phyloP scores from a whole-genome alignment of 2,113 vertebrate species.

The Calidris pygmaea region DNA sequence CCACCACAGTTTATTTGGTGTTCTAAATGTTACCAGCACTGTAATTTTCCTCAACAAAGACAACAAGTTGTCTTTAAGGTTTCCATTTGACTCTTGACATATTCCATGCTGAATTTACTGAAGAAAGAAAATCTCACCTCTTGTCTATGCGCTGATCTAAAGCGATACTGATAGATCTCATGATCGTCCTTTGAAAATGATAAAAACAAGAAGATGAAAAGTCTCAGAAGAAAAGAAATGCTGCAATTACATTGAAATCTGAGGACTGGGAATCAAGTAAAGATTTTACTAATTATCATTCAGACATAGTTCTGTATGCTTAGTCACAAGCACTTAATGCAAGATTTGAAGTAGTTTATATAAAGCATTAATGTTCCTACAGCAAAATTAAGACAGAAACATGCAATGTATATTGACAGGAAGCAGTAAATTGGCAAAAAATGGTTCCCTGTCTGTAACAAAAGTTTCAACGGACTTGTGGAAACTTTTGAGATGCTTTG shows the following conservation, averaged over 20 bases:
- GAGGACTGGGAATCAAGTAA: not conserved
- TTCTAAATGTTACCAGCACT: not conserved
- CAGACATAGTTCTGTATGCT: not conserved
- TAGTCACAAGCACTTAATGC: not conserved
- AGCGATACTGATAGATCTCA: conserved; percentile 52
- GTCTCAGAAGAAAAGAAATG: not conserved
- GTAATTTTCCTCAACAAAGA: not conserved
- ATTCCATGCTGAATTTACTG: not conserved
- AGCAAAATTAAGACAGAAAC: not conserved
- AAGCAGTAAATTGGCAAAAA: not conserved
- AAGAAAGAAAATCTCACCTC: conserved; percentile 44
- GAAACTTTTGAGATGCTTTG: not conserved
- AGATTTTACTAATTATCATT: not conserved
- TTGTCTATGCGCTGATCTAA: conserved; percentile 19
- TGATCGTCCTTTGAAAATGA: conserved; percentile 15
- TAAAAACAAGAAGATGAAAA: not conserved
- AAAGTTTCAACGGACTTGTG: not conserved
- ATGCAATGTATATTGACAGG: not conserved
- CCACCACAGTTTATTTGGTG: rapidly evolving
- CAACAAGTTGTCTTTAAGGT: not conserved
- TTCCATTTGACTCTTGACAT: not conserved
- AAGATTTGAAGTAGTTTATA: not conserved
- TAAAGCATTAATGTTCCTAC: not conserved
- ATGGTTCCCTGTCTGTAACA: not conserved
- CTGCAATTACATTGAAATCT: not conserved